Percentiles rank a stretch among this genome's conserved stretches.
phyloP scores from a whole-genome alignment of 2,113 vertebrate genomes.

The Callipepla californica region DNA sequence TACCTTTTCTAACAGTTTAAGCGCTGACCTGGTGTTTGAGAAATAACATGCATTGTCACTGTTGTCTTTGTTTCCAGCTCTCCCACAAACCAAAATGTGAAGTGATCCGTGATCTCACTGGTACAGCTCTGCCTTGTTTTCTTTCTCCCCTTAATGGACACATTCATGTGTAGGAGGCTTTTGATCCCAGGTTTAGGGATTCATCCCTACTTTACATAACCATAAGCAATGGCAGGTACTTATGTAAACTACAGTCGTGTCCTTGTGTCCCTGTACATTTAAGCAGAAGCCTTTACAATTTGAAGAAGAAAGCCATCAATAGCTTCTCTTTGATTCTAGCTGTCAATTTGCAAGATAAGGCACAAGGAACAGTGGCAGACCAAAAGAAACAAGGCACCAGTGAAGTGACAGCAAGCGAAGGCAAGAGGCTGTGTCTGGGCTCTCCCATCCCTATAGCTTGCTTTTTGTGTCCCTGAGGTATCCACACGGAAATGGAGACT shows the following conservation, averaged over 20 bases:
- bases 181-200: constrained; percentile 76
- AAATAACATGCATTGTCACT: constrained; percentile 30
- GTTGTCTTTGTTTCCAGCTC: constrained; percentile 66
- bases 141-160: constrained; percentile 37
- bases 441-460: not conserved
- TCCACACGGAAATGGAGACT: not conserved
- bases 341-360: not conserved
- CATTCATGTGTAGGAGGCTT: constrained; percentile 78
- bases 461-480: rapidly evolving
- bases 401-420: not conserved
- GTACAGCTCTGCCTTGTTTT: constrained; percentile 40
- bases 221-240: constrained; percentile 54
- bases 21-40: constrained; percentile 38
- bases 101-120: constrained; percentile 69
- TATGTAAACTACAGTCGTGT: constrained; percentile 61
- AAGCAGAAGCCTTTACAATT: constrained; percentile 33
- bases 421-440: not conserved
- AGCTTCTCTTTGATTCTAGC: constrained; percentile 1
- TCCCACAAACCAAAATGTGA: constrained; percentile 74
- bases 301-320: constrained; percentile 36
- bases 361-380: not conserved
- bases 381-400: not conserved
- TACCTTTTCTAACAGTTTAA: constrained; percentile 33
- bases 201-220: constrained; percentile 72
- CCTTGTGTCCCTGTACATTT: not conserved